Conservation (phyloP, 1,140 invertebrate species). For the Drosophila lacteicornis region DNA sequence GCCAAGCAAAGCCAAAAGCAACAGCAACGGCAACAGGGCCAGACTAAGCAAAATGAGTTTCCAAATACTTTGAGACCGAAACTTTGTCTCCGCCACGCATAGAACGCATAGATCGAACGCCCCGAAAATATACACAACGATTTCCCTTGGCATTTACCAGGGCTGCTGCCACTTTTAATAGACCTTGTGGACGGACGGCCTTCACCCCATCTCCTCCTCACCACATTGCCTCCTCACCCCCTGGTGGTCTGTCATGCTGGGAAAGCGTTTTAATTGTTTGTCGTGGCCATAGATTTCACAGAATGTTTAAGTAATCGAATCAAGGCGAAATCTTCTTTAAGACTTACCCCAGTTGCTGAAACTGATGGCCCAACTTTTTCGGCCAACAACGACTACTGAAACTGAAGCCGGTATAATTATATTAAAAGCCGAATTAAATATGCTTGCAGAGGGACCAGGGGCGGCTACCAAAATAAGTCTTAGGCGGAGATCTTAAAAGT, state of each 20-base stretch:
- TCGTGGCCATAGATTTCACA: slow-evolving; percentile 40
- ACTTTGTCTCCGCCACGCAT: slow-evolving; percentile 47
- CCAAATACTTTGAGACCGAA: slow-evolving; percentile 57
- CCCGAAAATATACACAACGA: slow-evolving; percentile 38
- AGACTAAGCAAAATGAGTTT: slow-evolving; percentile 51
- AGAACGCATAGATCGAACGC: slow-evolving; percentile 2
- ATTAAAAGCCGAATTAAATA: slow-evolving; percentile 26
- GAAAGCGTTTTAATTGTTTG: slow-evolving; percentile 61
- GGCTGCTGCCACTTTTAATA: slow-evolving; percentile 42
- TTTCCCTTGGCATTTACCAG: slow-evolving; percentile 28
- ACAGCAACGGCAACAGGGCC: slow-evolving; percentile 9
- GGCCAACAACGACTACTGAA: neutral
- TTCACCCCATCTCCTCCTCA: neutral
- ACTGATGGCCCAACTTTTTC: slow-evolving; percentile 43
- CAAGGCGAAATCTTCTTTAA: slow-evolving; percentile 45
- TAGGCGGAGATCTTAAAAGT: neutral
- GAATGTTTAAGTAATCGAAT: slow-evolving; percentile 54
- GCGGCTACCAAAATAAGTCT: neutral
- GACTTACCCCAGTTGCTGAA: slow-evolving; percentile 24
- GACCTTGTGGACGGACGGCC: slow-evolving; percentile 17
- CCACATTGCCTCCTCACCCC: neutral
- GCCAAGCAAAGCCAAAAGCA: slow-evolving; percentile 53
- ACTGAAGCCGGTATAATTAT: slow-evolving; percentile 30
- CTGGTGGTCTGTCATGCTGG: slow-evolving; percentile 32
- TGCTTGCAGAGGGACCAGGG: neutral